Conservation (phyloP, 2,797 vertebrate genomes). For the Sebastolobus alascanus region DNA sequence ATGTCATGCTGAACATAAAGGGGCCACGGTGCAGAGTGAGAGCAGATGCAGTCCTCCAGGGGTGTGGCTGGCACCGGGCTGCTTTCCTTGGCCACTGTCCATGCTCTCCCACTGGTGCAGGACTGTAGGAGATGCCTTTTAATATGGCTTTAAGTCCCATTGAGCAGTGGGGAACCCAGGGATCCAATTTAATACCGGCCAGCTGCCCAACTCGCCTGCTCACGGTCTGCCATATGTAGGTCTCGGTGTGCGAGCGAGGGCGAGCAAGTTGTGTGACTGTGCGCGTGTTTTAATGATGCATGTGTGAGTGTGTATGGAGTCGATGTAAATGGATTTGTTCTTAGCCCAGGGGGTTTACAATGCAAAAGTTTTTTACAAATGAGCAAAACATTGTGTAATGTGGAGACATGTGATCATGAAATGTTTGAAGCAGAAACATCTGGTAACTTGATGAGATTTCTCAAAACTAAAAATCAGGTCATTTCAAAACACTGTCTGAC, state of each 20-base stretch:
- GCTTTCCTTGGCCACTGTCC: conserved; percentile 84
- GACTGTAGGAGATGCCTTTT: conserved; percentile 84
- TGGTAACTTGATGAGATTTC: conserved; percentile 13
- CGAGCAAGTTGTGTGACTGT: conserved; percentile 45
- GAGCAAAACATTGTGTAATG: not conserved
- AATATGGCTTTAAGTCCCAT: conserved; percentile 84
- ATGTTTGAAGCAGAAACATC: conserved; percentile 16
- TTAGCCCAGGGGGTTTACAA: conserved; percentile 20
- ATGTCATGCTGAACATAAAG: conserved; percentile 71
- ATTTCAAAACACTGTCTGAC: not conserved
- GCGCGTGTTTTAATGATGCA: conserved; percentile 54
- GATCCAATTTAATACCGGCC: conserved; percentile 87
- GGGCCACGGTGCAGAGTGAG: conserved; percentile 60
- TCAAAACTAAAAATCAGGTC: conserved; percentile 9
- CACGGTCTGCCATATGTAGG: conserved; percentile 76
- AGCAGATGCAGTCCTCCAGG: conserved; percentile 83
- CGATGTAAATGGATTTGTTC: conserved; percentile 23
- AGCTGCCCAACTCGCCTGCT: conserved; percentile 80
- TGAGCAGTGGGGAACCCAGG: conserved; percentile 80
- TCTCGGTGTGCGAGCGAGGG: conserved; percentile 55
- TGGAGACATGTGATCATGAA: not conserved
- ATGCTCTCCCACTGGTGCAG: conserved; percentile 78
- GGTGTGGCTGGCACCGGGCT: conserved; percentile 81
- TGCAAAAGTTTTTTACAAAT: conserved; percentile 9
- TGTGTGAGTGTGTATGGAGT: conserved; percentile 12